These are phyloP conservation scores for Bacillus rossius DNA, from an alignment of 1,140 invertebrate genomes.

Conservation along the genomic window DNA sequence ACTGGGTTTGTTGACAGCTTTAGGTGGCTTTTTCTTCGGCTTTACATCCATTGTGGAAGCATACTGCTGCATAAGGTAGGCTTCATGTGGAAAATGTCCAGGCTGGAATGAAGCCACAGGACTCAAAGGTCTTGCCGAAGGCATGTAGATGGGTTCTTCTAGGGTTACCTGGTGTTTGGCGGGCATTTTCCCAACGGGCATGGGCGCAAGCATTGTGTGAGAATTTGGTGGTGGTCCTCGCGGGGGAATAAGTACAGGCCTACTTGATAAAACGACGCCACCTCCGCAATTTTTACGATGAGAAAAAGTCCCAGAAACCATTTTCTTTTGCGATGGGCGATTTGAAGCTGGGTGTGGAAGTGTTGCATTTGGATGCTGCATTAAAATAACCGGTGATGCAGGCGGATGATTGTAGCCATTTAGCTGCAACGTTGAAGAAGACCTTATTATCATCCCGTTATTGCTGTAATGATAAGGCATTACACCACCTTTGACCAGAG, in stretches of 20 bases:
- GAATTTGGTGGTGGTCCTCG: too few species aligned
- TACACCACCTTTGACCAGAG: conserved; percentile 35
- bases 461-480: neutral
- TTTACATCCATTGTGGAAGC: conserved; percentile 43
- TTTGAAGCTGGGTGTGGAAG: too few species aligned
- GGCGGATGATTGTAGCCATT: too few species aligned
- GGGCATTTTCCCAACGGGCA: conserved; percentile 7
- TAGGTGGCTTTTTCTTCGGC: conserved; percentile 31
- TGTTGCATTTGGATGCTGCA: too few species aligned
- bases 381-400: too few species aligned
- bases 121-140: conserved; percentile 49
- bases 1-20: conserved; percentile 7
- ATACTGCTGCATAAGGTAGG: conserved; percentile 53
- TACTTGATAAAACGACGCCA: too few species aligned
- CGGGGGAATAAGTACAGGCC: too few species aligned
- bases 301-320: too few species aligned
- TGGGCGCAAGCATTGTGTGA: neutral
- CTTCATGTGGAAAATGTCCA: conserved; percentile 54
- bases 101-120: conserved; percentile 56
- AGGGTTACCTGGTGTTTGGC: conserved; percentile 21
- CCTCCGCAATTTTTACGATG: too few species aligned
- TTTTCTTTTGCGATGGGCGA: too few species aligned
- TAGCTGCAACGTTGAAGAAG: too few species aligned
- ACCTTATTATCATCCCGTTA: neutral
- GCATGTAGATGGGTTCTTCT: conserved; percentile 58